Evolutionary conservation across 2,113 vertebrate species (phyloP).

Genomic region (Sapayoa aenigma): DNA sequence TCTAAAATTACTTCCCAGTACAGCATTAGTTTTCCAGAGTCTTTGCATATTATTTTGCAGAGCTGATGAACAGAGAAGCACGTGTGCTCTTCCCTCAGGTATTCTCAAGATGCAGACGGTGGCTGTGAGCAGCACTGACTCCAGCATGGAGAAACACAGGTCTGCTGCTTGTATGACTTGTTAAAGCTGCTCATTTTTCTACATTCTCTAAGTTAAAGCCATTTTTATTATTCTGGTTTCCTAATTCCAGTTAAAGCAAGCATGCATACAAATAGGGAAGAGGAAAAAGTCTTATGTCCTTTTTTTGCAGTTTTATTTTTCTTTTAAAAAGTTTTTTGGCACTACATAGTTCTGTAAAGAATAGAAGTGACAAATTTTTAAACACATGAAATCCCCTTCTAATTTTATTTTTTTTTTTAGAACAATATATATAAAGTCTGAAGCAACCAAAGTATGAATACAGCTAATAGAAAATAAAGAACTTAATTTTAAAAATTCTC

Average conservation of each 20-base stretch:
- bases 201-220: not conserved
- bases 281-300: conserved; percentile 55
- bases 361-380: conserved; percentile 85
- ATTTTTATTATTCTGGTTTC: not conserved
- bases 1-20: not conserved
- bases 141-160: not conserved
- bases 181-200: not conserved
- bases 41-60: not conserved
- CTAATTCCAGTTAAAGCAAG: conserved; percentile 16
- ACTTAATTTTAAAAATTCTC: conserved; percentile 90
- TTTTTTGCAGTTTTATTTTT: conserved; percentile 74
- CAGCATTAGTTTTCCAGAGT: not conserved
- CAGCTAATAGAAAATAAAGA: conserved; percentile 99
- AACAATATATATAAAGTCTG: conserved; percentile 88
- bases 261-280: conserved; percentile 53
- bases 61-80: not conserved
- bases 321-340: conserved; percentile 86
- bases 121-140: not conserved
- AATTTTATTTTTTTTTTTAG: conserved; percentile 82
- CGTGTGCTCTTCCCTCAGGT: not conserved
- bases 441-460: conserved; percentile 96
- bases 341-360: conserved; percentile 90
- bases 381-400: conserved; percentile 89
- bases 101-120: fast-evolving
- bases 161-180: not conserved